phyloP scores from a whole-genome alignment of 2,113 vertebrate species.

The Nibea albiflora region DNA sequence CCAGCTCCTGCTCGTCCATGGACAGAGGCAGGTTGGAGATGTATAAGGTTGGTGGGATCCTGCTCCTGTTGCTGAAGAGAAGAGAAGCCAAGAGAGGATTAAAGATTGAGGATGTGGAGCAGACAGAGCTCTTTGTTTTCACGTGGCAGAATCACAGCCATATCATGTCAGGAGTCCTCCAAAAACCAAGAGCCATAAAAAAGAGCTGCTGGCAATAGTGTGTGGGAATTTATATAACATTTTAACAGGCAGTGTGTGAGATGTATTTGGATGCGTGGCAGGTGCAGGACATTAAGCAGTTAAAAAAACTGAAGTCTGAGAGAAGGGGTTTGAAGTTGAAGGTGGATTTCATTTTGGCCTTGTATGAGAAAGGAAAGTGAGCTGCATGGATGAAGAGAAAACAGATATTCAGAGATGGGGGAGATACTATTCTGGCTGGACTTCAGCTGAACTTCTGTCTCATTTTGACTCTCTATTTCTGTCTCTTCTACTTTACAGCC shows the following conservation, averaged over 20 bases:
- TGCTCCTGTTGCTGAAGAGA: conserved; percentile 93
- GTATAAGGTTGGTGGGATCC: conserved; percentile 95
- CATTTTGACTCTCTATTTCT: conserved; percentile 15
- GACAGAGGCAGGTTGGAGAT: conserved; percentile 93
- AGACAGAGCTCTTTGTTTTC: neutral
- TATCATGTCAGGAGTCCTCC: neutral
- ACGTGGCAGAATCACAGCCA: conserved; percentile 7
- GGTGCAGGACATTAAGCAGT: neutral
- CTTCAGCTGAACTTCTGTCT: conserved; percentile 46
- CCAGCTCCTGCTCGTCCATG: conserved; percentile 95
- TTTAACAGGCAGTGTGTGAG: conserved; percentile 6
- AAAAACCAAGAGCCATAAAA: conserved; percentile 2
- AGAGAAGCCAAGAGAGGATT: conserved; percentile 23
- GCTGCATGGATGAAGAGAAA: conserved; percentile 21
- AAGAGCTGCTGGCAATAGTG: neutral
- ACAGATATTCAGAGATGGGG: conserved; percentile 42
- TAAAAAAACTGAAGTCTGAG: conserved; percentile 9
- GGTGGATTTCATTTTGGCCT: conserved; percentile 52
- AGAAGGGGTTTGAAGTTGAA: conserved; percentile 22
- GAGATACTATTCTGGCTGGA: conserved; percentile 50
- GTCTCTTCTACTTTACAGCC: conserved; percentile 20
- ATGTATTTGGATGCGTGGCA: conserved; percentile 19
- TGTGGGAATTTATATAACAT: conserved; percentile 6
- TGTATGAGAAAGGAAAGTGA: conserved; percentile 7
- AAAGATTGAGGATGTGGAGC: conserved; percentile 3